Percentiles rank a stretch among this genome's conserved stretches.
These are phyloP conservation scores for Hylyphantes graminicola DNA, from an alignment of 1,140 invertebrate genomes.

Conservation along the genomic window DNA sequence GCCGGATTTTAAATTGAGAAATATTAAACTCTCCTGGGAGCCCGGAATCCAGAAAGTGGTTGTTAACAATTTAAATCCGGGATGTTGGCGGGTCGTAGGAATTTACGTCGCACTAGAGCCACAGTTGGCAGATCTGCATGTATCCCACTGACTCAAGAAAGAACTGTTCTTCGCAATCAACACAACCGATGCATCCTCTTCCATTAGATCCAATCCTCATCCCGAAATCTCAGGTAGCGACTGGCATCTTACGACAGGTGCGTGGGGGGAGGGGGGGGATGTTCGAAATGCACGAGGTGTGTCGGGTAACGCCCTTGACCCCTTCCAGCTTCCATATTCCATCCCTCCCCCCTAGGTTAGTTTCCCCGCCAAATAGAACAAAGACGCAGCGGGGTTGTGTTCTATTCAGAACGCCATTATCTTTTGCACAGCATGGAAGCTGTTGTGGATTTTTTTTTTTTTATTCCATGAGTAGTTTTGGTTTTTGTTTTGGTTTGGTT, in stretches of 20 bases:
- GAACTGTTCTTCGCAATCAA: neutral
- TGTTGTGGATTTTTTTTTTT: conserved; percentile 3
- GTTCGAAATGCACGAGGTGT: conserved; percentile 32
- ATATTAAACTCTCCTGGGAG: no score
- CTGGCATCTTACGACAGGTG: conserved; percentile 5
- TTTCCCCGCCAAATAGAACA: conserved; percentile 21
- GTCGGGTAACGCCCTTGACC: conserved; percentile 44
- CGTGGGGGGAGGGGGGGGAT: neutral
- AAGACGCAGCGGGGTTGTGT: conserved; percentile 30
- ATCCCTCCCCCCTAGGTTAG: conserved; percentile 4
- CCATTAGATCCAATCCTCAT: neutral
- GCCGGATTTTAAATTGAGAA: no score
- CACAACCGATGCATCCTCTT: neutral
- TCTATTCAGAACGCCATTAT: conserved; percentile 8
- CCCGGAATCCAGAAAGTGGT: no score
- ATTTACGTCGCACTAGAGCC: no score
- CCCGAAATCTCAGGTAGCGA: no score
- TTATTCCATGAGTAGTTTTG: neutral
- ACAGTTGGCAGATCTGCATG: no score
- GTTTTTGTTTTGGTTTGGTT: neutral
- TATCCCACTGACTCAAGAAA: no score
- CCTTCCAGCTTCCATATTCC: conserved; percentile 29
- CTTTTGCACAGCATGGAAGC: conserved; percentile 17
- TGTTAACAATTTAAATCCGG: no score
- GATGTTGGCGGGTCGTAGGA: no score